Evolutionary conservation across 2,888 invertebrate species (phyloP).

Genomic region (Xestoiulus laeticollis): DNA sequence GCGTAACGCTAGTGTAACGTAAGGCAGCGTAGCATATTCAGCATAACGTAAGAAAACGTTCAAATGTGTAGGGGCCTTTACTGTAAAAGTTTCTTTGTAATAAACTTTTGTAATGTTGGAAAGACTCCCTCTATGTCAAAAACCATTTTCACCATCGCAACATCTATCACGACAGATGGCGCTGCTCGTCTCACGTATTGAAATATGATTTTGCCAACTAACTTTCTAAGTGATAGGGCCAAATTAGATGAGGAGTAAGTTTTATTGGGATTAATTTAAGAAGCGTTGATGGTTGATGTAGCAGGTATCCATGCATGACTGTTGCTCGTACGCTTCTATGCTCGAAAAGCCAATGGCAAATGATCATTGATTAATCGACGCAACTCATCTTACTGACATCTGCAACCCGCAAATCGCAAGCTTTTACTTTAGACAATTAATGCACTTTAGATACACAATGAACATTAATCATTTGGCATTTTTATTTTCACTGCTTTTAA

Average conservation of each 20-base stretch:
- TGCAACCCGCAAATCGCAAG: conserved; percentile 11
- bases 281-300: conserved; percentile 18
- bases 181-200: neutral
- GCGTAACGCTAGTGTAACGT: no score
- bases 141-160: no score
- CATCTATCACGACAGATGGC: neutral
- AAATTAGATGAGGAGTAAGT: neutral
- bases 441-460: conserved; percentile 26
- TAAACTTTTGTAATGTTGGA: no score
- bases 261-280: conserved; percentile 19
- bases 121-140: no score
- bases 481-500: neutral
- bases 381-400: conserved; percentile 26
- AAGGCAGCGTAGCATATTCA: no score
- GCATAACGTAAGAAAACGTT: no score
- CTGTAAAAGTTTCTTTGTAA: no score
- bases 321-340: neutral
- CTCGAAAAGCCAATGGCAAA: neutral
- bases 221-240: neutral
- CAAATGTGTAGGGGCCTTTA: no score
- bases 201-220: neutral
- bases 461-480: conserved; percentile 8
- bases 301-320: conserved; percentile 4
- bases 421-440: conserved; percentile 26
- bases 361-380: conserved; percentile 3